These are phyloP conservation scores for Etheostoma perlongum DNA, from an alignment of 2,797 vertebrate genomes.

Conservation along the genomic window DNA sequence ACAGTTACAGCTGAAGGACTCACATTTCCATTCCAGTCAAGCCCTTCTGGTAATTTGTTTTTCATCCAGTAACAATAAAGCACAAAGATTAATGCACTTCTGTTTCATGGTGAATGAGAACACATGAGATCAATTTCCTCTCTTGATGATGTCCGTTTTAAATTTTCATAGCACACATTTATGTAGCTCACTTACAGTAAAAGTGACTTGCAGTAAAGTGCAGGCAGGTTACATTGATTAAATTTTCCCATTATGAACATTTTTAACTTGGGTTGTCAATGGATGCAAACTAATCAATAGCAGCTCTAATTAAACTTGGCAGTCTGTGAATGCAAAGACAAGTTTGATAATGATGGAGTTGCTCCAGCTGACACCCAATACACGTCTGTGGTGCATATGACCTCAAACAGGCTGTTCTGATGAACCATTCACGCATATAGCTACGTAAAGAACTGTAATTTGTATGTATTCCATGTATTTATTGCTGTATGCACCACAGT, in stretches of 20 bases:
- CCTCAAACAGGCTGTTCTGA: no score
- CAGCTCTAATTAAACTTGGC: constrained; percentile 28
- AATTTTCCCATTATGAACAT: constrained; percentile 10
- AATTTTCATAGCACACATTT: constrained; percentile 6
- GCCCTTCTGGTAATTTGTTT: constrained; percentile 2
- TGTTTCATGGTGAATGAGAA: constrained; percentile 20
- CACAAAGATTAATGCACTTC: constrained; percentile 23
- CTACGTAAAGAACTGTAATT: no score
- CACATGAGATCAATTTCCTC: constrained; percentile 30
- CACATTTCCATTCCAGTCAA: constrained; percentile 3
- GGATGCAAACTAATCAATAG: constrained; percentile 18
- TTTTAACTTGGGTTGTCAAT: neutral
- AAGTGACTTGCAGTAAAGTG: constrained; percentile 15
- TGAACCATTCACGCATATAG: no score
- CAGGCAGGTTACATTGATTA: neutral
- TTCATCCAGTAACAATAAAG: constrained; percentile 32
- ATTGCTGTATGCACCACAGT: no score
- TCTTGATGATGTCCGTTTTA: constrained; percentile 25
- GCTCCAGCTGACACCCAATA: neutral
- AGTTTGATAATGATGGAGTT: neutral
- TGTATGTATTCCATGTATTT: no score
- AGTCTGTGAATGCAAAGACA: constrained; percentile 1
- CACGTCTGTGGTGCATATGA: neutral
- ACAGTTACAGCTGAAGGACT: constrained; percentile 6
- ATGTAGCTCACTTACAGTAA: neutral